Percentiles rank a stretch among this genome's conserved stretches.
phyloP scores from a whole-genome alignment of 2,797 vertebrate species.

The Spinibarbus caldwelli region DNA sequence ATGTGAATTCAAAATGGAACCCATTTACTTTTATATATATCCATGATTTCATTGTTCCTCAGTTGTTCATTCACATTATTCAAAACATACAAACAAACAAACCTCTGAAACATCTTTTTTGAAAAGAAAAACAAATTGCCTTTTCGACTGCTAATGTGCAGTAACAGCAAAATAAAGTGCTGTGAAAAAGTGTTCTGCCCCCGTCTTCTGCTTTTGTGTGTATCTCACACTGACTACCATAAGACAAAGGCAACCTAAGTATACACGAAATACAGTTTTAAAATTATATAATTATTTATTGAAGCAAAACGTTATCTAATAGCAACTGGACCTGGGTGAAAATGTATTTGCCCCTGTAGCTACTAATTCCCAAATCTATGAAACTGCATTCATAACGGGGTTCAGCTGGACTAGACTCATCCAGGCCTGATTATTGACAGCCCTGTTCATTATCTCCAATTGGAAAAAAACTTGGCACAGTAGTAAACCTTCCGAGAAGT shows the following conservation, averaged over 20 bases:
- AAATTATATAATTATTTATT: too few relatives aligned
- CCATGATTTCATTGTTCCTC: background rate
- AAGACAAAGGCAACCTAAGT: too few relatives aligned
- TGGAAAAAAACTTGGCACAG: background rate
- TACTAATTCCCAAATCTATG: background rate
- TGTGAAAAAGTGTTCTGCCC: too few relatives aligned
- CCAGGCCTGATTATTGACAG: background rate
- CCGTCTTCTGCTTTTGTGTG: too few relatives aligned
- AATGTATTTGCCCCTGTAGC: background rate
- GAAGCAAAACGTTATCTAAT: background rate
- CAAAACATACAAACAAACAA: background rate
- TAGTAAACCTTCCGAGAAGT: background rate
- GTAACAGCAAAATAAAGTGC: background rate
- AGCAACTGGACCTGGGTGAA: background rate
- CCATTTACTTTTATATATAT: background rate
- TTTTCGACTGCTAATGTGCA: background rate
- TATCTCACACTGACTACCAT: too few relatives aligned
- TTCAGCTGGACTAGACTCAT: background rate
- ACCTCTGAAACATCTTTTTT: background rate
- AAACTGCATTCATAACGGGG: background rate
- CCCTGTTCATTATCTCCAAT: background rate
- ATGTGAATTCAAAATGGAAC: background rate
- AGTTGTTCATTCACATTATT: background rate
- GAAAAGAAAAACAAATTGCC: background rate
- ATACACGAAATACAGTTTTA: too few relatives aligned